Percentiles rank a stretch among this genome's conserved stretches.
Conservation (phyloP, 2,797 vertebrate species). For the Amniataba percoides region DNA sequence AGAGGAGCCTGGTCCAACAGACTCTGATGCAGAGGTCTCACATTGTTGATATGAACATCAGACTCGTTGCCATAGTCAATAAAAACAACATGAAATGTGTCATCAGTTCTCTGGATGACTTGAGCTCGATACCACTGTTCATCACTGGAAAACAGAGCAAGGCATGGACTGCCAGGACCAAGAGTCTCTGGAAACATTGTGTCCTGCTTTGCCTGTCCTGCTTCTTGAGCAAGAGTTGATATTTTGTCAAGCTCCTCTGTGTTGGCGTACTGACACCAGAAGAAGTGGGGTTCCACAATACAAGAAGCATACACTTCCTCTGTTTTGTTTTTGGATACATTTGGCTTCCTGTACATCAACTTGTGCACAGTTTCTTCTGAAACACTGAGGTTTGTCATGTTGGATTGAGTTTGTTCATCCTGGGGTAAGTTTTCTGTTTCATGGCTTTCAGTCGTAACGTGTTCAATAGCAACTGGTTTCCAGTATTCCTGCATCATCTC, state of each 20-base stretch:
- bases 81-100: slow-evolving; percentile 78
- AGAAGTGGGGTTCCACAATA: slow-evolving; percentile 86
- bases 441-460: neutral
- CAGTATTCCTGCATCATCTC: slow-evolving; percentile 84
- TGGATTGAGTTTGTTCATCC: neutral
- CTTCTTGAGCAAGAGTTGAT: slow-evolving; percentile 80
- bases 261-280: slow-evolving; percentile 89
- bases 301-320: slow-evolving; percentile 83
- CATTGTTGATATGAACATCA: slow-evolving; percentile 68
- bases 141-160: slow-evolving; percentile 87
- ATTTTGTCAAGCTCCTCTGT: slow-evolving; percentile 40
- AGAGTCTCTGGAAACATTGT: slow-evolving; percentile 52
- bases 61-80: slow-evolving; percentile 91
- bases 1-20: slow-evolving; percentile 84
- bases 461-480: slow-evolving; percentile 29
- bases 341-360: slow-evolving; percentile 57
- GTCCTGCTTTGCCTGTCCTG: slow-evolving; percentile 64
- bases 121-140: slow-evolving; percentile 89
- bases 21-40: slow-evolving; percentile 80
- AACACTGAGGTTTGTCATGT: neutral
- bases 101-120: slow-evolving; percentile 66
- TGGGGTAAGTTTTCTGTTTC: neutral
- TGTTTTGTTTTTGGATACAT: slow-evolving; percentile 56
- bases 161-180: slow-evolving; percentile 82
- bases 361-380: slow-evolving; percentile 6